phyloP scores from a whole-genome alignment of 1,140 invertebrate species.

The Drosophila burlai region DNA sequence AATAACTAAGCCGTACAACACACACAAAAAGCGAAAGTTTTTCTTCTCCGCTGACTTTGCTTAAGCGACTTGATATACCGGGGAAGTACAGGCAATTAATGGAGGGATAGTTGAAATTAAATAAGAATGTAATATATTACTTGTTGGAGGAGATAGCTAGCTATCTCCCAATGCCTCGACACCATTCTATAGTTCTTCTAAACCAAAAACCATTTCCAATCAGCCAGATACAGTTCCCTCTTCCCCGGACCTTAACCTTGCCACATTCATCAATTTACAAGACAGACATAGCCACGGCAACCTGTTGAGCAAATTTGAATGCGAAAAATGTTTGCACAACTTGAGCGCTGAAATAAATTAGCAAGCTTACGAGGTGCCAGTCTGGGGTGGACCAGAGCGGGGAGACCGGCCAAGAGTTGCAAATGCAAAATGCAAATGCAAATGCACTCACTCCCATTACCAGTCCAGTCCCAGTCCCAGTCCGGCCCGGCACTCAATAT shows the following conservation, averaged over 20 bases:
- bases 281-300: slow-evolving; percentile 19
- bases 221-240: not conserved
- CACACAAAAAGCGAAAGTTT: slow-evolving; percentile 59
- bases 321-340: slow-evolving; percentile 67
- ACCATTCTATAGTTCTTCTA: not conserved
- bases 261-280: slow-evolving; percentile 35
- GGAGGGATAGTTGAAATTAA: too few species aligned
- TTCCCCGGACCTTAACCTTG: slow-evolving; percentile 34
- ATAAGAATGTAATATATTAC: not conserved
- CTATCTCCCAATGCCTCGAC: not conserved
- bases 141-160: not conserved
- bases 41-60: slow-evolving; percentile 27
- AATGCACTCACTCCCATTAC: slow-evolving; percentile 22
- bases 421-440: slow-evolving; percentile 44
- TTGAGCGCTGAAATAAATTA: slow-evolving; percentile 57
- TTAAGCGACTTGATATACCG: slow-evolving; percentile 35
- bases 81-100: slow-evolving; percentile 11
- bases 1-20: not conserved
- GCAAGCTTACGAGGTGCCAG: slow-evolving; percentile 45
- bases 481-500: slow-evolving; percentile 7
- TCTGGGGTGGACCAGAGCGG: not conserved
- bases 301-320: slow-evolving; percentile 61
- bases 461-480: not conserved
- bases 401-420: slow-evolving; percentile 15
- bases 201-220: not conserved